Evolutionary conservation across 2,888 invertebrate species (phyloP).

Genomic region (Penaeus monodon): DNA sequence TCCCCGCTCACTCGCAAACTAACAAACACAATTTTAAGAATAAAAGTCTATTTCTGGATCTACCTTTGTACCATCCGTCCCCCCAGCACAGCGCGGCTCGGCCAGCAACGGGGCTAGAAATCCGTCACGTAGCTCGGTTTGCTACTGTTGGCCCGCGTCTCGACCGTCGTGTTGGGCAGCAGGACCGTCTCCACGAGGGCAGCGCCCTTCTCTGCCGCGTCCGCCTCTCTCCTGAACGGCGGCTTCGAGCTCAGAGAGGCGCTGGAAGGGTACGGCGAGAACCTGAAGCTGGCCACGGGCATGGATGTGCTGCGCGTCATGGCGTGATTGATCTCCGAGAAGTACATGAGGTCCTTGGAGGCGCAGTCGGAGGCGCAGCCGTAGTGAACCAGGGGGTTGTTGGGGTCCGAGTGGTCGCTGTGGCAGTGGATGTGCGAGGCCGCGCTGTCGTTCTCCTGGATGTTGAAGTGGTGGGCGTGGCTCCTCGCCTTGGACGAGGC

Average conservation of each 20-base stretch:
- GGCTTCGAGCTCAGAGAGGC: slow-evolving; percentile 17
- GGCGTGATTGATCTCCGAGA: slow-evolving; percentile 49
- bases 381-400: slow-evolving; percentile 36
- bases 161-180: slow-evolving; percentile 23
- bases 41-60: too few species aligned
- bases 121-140: slow-evolving; percentile 46
- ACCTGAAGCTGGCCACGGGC: slow-evolving; percentile 45
- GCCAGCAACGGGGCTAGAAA: slow-evolving; percentile 31
- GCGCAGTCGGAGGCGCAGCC: slow-evolving; percentile 49
- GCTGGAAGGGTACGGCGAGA: slow-evolving; percentile 24
- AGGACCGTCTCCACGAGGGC: background rate
- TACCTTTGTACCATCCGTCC: background rate
- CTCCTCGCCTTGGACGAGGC: slow-evolving; percentile 27
- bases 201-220: background rate
- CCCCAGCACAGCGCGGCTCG: background rate
- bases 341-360: slow-evolving; percentile 45
- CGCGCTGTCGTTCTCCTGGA: slow-evolving; percentile 6
- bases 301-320: slow-evolving; percentile 64
- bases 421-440: slow-evolving; percentile 5
- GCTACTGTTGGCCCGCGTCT: slow-evolving; percentile 16
- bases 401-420: slow-evolving; percentile 27
- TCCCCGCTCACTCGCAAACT: too few species aligned
- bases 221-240: background rate
- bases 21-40: too few species aligned
- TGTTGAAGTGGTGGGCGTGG: slow-evolving; percentile 10